Conservation (phyloP, 2,797 vertebrate species). For the Anguilla marmorata region DNA sequence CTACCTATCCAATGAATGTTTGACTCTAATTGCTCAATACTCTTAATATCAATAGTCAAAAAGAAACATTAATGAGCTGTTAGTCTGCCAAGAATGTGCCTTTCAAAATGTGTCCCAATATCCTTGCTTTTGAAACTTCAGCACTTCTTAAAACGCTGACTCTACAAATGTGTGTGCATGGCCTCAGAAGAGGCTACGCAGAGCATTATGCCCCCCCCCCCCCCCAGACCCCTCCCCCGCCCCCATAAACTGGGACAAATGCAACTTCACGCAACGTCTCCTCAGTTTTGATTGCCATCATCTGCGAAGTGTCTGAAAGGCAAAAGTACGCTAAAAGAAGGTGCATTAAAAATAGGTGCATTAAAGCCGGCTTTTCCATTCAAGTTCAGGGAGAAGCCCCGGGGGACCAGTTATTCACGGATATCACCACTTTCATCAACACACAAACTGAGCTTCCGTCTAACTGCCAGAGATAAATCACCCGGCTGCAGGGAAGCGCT, state of each 20-base stretch:
- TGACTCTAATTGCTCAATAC: neutral
- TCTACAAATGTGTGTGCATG: neutral
- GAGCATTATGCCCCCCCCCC: neutral
- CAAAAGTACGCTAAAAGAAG: conserved; percentile 7
- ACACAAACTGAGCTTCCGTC: conserved; percentile 26
- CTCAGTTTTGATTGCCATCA: conserved; percentile 21
- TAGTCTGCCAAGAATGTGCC: neutral
- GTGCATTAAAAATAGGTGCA: conserved; percentile 27
- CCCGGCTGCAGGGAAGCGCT: neutral
- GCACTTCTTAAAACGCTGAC: neutral
- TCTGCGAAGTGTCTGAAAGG: conserved; percentile 26
- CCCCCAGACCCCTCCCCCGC: neutral
- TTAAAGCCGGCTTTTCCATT: neutral
- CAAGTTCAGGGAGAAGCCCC: conserved; percentile 19
- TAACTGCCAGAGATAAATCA: conserved; percentile 17
- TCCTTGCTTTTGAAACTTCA: neutral
- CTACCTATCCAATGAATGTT: neutral
- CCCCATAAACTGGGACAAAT: neutral
- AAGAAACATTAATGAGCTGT: neutral
- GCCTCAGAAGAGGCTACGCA: neutral
- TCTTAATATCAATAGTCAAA: neutral
- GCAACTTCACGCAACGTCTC: neutral
- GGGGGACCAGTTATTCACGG: conserved; percentile 24
- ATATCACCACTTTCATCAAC: conserved; percentile 32
- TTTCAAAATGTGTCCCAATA: neutral